A percentile compares a stretch with the other conserved stretches of the same genome.
These are phyloP conservation scores for Daubentonia madagascariensis DNA, from an alignment of 2,113 vertebrate species.

Conservation along the genomic window DNA sequence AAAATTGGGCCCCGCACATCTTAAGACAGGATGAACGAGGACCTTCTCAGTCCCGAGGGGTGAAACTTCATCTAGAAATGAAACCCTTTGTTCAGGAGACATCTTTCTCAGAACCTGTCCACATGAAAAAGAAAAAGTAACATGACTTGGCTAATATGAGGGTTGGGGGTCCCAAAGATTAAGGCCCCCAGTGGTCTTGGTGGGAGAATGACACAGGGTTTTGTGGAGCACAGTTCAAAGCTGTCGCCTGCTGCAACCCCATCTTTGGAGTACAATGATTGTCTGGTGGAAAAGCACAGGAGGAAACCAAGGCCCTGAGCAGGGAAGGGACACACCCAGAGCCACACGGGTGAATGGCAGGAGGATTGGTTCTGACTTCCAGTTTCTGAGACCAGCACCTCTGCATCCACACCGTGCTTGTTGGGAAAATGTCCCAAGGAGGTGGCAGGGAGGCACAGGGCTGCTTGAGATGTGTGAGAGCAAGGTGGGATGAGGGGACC, in stretches of 20 bases:
- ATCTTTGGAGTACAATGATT: neutral
- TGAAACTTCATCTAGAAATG: neutral
- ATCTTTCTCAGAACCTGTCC: neutral
- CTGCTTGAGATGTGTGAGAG: too few species aligned
- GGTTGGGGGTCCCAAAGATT: rapidly evolving
- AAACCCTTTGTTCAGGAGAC: neutral
- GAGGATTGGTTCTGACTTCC: rapidly evolving
- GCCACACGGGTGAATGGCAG: rapidly evolving
- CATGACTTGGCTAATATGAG: rapidly evolving
- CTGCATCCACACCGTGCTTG: rapidly evolving
- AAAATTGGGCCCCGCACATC: rapidly evolving
- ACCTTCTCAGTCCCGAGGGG: neutral
- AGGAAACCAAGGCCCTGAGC: neutral
- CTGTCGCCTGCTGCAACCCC: neutral
- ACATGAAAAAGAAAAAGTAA: rapidly evolving
- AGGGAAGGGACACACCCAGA: neutral
- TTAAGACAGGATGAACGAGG: neutral
- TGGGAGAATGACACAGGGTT: rapidly evolving
- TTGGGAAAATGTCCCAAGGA: neutral
- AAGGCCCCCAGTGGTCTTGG: neutral
- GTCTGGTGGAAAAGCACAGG: neutral
- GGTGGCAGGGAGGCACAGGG: neutral
- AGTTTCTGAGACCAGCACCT: rapidly evolving
- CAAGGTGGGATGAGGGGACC: neutral
- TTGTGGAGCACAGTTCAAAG: neutral